Base-by-base conservation (phyloP, 2,888 invertebrate genomes). In the Mylabris sibirica region DNA sequence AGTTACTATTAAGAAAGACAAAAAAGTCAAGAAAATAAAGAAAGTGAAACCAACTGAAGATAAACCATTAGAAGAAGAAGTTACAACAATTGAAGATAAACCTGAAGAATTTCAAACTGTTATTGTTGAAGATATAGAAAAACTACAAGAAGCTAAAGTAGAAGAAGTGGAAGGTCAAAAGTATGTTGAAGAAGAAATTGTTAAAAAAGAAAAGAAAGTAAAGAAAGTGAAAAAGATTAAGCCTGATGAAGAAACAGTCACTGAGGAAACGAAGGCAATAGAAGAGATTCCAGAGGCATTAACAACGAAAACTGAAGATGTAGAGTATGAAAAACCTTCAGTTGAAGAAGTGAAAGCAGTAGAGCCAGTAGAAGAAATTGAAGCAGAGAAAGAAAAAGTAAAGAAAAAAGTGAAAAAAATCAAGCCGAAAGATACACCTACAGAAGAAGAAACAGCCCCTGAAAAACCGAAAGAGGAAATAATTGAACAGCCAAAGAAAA, bases 1-100 rank as follows among this genome's bases (percentile, higher is more conserved):
- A 84, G 73, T 82, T 78, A 11, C 79, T 84, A 6, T 85, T 81
- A 62, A 85, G 83, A 70, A 81, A 65, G 78, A 81, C 53, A 77
- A 78, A 74, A 74, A 83, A 22, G 76, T 77, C 67, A 76, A 76
- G 49, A 77, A 73, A 64, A 77, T 79, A 14, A 84, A 83, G 64
- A 78, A 81, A 34, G 78, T 82, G 14, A 81, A 78, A 30, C 71
- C 20, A 69, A 80, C 76, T n/a, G 69, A 71, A 20, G 75, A 76
- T 17, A 76, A 77, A 59, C 71, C 77, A 83, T 59, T 78, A 80
- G 11, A 73, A 81, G 65, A 78, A 38, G 60, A 74, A 72, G 63
- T 72, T 63, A 69, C 66, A 72, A 14, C 78, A 67, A 44, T 49
- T 9, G 49, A 30, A 53, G 53, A 60, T 11, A 64, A 66, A 49